These are phyloP conservation scores for Dreissena rostriformis DNA, from an alignment of 1,140 invertebrate species.

Conservation along the genomic window DNA sequence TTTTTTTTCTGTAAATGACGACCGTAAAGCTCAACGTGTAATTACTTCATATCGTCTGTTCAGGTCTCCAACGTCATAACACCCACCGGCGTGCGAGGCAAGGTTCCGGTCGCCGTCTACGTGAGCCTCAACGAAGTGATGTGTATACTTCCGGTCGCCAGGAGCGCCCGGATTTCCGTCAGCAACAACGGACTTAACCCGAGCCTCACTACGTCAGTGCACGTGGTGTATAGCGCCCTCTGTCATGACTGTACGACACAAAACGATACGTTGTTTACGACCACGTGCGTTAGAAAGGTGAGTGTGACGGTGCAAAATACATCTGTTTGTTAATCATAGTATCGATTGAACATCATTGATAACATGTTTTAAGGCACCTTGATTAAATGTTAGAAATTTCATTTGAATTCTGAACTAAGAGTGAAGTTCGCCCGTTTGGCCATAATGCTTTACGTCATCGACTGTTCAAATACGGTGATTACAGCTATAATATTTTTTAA, in stretches of 20 bases:
- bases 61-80: slow-evolving; percentile 18
- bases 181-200: slow-evolving; percentile 35
- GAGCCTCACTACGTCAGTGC: slow-evolving; percentile 1
- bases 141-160: slow-evolving; percentile 27
- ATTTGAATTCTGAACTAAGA: too few species aligned
- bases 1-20: neutral
- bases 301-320: neutral
- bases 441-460: too few species aligned
- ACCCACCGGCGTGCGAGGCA: slow-evolving; percentile 15
- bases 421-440: too few species aligned
- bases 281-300: slow-evolving; percentile 35
- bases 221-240: slow-evolving; percentile 33
- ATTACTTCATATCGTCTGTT: neutral
- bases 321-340: too few species aligned
- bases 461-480: too few species aligned
- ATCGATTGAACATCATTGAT: too few species aligned
- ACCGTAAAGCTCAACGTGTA: neutral
- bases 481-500: too few species aligned
- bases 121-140: slow-evolving; percentile 34
- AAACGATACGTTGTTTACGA: slow-evolving; percentile 6
- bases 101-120: slow-evolving; percentile 1
- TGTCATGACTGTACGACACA: slow-evolving; percentile 29
- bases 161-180: slow-evolving; percentile 34
- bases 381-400: too few species aligned
- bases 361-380: too few species aligned